Percentiles rank a stretch among this genome's conserved stretches.
Conservation (phyloP, 2,888 invertebrate species). For the Callinectes sapidus region DNA sequence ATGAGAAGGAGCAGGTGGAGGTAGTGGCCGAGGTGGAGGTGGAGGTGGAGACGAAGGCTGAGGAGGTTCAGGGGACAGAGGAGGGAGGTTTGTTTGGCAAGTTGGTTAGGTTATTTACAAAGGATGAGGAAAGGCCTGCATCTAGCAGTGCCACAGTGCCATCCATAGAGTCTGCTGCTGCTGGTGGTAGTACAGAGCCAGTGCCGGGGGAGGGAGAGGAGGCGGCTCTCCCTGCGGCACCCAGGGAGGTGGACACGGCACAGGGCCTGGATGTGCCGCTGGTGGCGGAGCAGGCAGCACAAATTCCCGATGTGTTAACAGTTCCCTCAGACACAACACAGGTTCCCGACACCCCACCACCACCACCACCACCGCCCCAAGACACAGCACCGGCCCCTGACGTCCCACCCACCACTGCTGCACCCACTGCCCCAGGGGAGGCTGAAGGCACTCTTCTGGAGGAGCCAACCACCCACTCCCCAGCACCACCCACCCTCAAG, state of each 20-base stretch:
- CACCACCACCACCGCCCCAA: background rate
- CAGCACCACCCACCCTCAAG: background rate
- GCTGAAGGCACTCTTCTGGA: conserved; percentile 4
- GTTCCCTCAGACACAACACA: background rate
- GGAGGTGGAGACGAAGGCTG: background rate
- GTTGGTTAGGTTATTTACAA: conserved; percentile 37
- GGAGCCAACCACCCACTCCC: background rate
- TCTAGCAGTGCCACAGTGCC: background rate
- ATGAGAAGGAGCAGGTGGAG: background rate
- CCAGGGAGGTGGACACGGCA: background rate
- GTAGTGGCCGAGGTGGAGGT: background rate
- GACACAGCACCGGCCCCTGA: background rate
- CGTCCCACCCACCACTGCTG: background rate
- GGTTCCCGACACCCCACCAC: background rate
- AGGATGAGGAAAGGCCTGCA: conserved; percentile 12
- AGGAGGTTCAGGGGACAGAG: background rate
- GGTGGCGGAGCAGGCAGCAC: background rate
- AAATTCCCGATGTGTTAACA: background rate
- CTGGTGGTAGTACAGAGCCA: background rate
- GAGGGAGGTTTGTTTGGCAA: conserved; percentile 43
- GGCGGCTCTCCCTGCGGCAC: background rate
- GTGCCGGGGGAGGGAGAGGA: conserved; percentile 19
- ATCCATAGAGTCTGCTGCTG: background rate
- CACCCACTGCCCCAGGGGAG: background rate
- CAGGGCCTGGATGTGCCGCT: background rate